Evolutionary conservation across 2,113 vertebrate genomes (phyloP).

Genomic region (Scopus umbretta): DNA sequence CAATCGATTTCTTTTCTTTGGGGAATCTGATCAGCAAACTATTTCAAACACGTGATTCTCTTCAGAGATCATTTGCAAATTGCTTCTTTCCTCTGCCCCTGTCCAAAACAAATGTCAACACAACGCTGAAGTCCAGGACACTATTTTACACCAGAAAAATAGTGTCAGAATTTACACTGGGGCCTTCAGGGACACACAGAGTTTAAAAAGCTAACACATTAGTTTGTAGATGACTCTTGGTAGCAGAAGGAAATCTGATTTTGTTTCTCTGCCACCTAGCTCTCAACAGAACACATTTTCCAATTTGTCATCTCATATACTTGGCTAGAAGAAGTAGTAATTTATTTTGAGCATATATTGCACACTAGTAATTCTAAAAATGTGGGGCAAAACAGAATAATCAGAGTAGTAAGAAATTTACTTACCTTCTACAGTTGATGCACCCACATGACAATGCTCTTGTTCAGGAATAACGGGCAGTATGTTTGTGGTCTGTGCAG

Average conservation of each 20-base stretch:
- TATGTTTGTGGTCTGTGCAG: background rate
- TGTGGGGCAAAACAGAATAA: background rate
- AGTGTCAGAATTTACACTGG: background rate
- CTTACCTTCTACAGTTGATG: background rate
- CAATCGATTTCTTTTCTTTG: fast-evolving
- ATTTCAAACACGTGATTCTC: background rate
- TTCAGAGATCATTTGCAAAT: background rate
- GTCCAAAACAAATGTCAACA: background rate
- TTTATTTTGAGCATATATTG: background rate
- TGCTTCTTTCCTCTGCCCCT: background rate
- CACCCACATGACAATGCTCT: background rate
- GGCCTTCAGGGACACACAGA: background rate
- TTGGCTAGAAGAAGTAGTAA: background rate
- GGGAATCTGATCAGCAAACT: background rate
- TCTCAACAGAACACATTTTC: background rate
- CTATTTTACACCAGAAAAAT: background rate
- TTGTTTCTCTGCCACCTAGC: background rate
- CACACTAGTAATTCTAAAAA: background rate
- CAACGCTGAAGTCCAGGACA: background rate
- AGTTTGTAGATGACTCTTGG: background rate
- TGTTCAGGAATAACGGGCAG: constrained; percentile 59
- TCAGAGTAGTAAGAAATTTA: background rate
- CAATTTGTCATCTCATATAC: background rate
- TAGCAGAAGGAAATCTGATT: constrained; percentile 21
- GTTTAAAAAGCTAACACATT: constrained; percentile 2